Evolutionary conservation across 2,113 vertebrate genomes (phyloP), one percentile per base, ranked within the genome.

Genomic region (Candoia aspera): DNA sequence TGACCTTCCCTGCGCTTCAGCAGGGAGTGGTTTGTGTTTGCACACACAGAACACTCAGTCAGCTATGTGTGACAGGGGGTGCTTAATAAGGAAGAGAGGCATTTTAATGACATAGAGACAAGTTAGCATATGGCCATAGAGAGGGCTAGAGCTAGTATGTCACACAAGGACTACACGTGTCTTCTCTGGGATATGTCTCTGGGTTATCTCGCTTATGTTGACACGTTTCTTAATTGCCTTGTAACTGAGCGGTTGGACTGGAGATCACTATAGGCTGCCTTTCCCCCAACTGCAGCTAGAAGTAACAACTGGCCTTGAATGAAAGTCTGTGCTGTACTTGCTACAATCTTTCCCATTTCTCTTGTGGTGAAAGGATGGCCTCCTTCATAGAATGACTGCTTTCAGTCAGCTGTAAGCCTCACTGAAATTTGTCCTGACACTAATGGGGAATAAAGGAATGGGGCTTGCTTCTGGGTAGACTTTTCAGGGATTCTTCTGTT

Each of bases 21-120:
- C 46, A 89, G 91, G 91, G 91, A 85, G 91, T 92, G 87, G 87
- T 64, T 79, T 92, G 57, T 1, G 33, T 85, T 9, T 92, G 91
- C 26, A 73, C 15, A 73, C 85, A 84, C 24, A 33, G 53, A 73
- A 87, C 68, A 33, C 53, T 68, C 60, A 64, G 87, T 49, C 87
- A 92, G 85, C 58, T 89, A 9, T 84, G n/a, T 64, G 68, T 59
- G 58, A 62, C 42, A 42, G n/a, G 21, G 62, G 42, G 73, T 37
- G 42, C 21, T 23, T 10, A 79, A 55, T 42, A 73, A 37, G 79
- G 57, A 46, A 49, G 37, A 84, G 8, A 57, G 83, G 57, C 60
- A 59, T 60, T 19, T 90, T 64, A 91, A 4, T 62, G 46, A 19
- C 46, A 26, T 54, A 58, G 90, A 23, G 37, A 29, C 54, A 49